These are phyloP conservation scores for Sebastes itinus DNA, from an alignment of 2,797 vertebrate species.

Conservation along the genomic window DNA sequence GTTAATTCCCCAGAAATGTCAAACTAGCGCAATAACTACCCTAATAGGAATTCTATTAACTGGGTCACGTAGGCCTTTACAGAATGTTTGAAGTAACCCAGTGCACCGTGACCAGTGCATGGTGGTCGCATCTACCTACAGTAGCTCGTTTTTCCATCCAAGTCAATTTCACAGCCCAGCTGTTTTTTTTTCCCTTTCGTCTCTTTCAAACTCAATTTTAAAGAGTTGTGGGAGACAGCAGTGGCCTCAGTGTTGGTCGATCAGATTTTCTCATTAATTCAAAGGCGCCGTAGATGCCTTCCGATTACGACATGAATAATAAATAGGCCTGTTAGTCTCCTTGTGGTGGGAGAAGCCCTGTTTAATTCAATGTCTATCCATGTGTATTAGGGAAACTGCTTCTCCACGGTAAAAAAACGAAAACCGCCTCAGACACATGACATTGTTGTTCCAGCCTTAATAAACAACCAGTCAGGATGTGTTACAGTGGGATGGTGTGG, in stretches of 20 bases:
- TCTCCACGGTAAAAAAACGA: conserved; percentile 5
- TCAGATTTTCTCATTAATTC: conserved; percentile 83
- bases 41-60: not conserved
- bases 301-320: conserved; percentile 83
- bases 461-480: conserved; percentile 70
- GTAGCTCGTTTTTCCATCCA: conserved; percentile 61
- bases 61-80: not conserved
- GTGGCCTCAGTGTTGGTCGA: conserved; percentile 69
- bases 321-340: conserved; percentile 69
- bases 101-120: conserved; percentile 7
- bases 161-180: conserved; percentile 73
- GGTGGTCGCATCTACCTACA: conserved; percentile 39
- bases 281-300: conserved; percentile 71
- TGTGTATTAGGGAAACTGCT: conserved; percentile 67
- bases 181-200: conserved; percentile 14
- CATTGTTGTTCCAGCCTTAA: conserved; percentile 66
- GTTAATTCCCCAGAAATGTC: not conserved
- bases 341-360: conserved; percentile 39
- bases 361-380: conserved; percentile 75
- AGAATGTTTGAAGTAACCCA: not conserved
- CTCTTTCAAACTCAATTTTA: conserved; percentile 80
- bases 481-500: conserved; percentile 47
- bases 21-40: not conserved
- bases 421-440: conserved; percentile 58
- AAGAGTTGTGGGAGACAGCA: conserved; percentile 66